Percentiles rank a stretch among this genome's conserved stretches.
Evolutionary conservation across 2,797 vertebrate genomes (phyloP).

Genomic region (Sebastolobus alascanus): DNA sequence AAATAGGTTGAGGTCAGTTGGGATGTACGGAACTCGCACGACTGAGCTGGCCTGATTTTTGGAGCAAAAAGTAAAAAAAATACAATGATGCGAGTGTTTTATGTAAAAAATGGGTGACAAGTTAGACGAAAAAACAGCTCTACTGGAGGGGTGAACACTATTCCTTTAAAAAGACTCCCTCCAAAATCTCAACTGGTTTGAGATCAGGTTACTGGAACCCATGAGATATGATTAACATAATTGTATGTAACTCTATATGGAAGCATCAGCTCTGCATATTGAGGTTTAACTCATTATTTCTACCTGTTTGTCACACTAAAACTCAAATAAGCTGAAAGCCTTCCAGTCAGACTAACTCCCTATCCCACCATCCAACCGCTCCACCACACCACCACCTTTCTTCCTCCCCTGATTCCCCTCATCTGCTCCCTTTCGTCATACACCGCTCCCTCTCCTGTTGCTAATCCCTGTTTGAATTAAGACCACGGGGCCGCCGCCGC

Average conservation of each 20-base stretch:
- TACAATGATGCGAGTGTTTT: neutral
- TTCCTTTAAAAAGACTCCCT: neutral
- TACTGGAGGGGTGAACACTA: neutral
- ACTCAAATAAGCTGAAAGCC: neutral
- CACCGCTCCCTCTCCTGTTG: constrained; percentile 22
- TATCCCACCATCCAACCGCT: neutral
- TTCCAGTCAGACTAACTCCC: neutral
- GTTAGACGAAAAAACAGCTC: neutral
- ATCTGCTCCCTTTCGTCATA: constrained; percentile 27
- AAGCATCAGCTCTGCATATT: neutral
- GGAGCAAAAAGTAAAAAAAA: neutral
- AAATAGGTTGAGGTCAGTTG: constrained; percentile 8
- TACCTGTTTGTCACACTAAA: neutral
- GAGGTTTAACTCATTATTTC: constrained; percentile 14
- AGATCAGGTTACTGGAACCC: too few relatives aligned
- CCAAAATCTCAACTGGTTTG: too few relatives aligned
- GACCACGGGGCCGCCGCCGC: constrained; percentile 33
- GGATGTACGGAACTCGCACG: too few relatives aligned
- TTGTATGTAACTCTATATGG: neutral
- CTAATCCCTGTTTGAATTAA: constrained; percentile 69
- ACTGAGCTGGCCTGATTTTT: neutral
- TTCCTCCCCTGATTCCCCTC: constrained; percentile 9
- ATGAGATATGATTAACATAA: neutral
- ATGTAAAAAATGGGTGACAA: neutral
- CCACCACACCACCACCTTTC: neutral